phyloP scores from a whole-genome alignment of 2,797 vertebrate genomes.

The Poecilia wingei region DNA sequence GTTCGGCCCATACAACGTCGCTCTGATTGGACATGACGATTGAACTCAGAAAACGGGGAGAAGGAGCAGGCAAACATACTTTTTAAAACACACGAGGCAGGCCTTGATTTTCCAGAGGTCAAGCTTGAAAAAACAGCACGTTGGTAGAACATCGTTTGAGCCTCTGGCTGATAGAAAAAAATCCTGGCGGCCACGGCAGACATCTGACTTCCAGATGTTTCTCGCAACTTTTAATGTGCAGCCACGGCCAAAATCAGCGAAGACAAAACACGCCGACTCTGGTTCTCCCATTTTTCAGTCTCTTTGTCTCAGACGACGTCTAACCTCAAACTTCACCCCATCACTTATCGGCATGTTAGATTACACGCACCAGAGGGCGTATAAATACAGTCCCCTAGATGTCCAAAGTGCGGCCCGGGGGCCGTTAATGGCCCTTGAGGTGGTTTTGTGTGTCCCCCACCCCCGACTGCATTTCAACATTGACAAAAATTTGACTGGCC shows the following conservation, averaged over 20 bases:
- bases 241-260: conserved; percentile 51
- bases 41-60: conserved; percentile 28
- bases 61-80: conserved; percentile 25
- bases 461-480: no score
- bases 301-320: conserved; percentile 19
- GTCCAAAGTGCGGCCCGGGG: neutral
- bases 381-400: neutral
- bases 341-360: neutral
- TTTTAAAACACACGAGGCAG: conserved; percentile 35
- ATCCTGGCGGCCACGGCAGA: conserved; percentile 36
- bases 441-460: no score
- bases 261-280: conserved; percentile 9
- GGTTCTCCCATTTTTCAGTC: neutral
- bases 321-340: conserved; percentile 8
- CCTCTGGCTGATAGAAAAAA: conserved; percentile 36
- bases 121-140: conserved; percentile 37
- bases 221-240: conserved; percentile 44
- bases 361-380: neutral
- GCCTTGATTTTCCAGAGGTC: conserved; percentile 28
- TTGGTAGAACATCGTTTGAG: conserved; percentile 40
- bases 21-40: neutral
- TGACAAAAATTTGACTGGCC: no score
- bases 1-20: neutral
- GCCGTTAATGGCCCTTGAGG: no score
- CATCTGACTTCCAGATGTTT: conserved; percentile 81